These are phyloP conservation scores for Amphipyra berbera DNA, from an alignment of 2,888 invertebrate species.

Conservation along the genomic window DNA sequence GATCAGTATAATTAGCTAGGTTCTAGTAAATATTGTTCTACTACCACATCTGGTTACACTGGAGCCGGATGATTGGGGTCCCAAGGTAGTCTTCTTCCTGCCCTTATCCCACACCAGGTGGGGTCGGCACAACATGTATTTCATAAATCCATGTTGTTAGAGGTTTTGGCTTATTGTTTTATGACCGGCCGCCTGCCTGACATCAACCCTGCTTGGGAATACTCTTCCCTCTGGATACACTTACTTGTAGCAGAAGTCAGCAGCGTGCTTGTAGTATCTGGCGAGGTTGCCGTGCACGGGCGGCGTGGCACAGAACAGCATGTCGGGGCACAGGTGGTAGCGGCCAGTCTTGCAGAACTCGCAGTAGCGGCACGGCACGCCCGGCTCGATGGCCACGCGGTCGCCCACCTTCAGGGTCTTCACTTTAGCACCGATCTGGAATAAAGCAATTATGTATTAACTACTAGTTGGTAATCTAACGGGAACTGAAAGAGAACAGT, in stretches of 20 bases:
- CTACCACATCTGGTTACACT: too few species aligned
- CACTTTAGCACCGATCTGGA: slow-evolving; percentile 89
- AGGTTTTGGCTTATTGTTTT: too few species aligned
- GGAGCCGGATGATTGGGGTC: too few species aligned
- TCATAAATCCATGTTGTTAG: too few species aligned
- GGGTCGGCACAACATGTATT: too few species aligned
- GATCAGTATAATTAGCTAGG: too few species aligned
- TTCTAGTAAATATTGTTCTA: too few species aligned
- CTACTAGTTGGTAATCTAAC: background rate
- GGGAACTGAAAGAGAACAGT: background rate
- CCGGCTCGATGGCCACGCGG: slow-evolving; percentile 98
- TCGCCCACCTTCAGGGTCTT: slow-evolving; percentile 94
- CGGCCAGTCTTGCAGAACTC: slow-evolving; percentile 95
- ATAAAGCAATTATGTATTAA: slow-evolving; percentile 1
- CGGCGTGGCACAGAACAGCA: slow-evolving; percentile 98
- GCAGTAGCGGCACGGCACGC: slow-evolving; percentile 96
- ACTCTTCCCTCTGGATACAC: slow-evolving; percentile 28
- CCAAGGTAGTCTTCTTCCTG: too few species aligned
- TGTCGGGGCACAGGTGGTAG: slow-evolving; percentile 97
- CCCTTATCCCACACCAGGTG: too few species aligned
- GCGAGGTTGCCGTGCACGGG: slow-evolving; percentile 97
- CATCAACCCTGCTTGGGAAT: too few species aligned
- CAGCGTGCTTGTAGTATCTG: slow-evolving; percentile 96
- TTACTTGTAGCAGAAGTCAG: slow-evolving; percentile 96
- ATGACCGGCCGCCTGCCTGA: too few species aligned